Evolutionary conservation across 2,888 invertebrate genomes (phyloP), one percentile per base, ranked within the genome.

Genomic region (Plutella xylostella): DNA sequence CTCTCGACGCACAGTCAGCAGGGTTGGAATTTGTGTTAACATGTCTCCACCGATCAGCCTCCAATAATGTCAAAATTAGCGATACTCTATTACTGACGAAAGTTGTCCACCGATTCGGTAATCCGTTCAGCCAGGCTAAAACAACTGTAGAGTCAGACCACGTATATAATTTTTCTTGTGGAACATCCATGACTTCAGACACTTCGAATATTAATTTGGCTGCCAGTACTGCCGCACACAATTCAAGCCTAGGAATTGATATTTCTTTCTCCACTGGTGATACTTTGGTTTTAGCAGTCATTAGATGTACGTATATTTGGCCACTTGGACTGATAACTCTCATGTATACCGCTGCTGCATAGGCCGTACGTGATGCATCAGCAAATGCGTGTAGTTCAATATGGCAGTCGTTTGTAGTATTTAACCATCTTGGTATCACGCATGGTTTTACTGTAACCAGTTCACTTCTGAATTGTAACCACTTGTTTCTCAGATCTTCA

Each of bases 311-410:
- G 18, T 42, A n/a, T 11, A 49, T 33, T 1, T 28, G 28, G 11
- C 31, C 40, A n/a, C 31, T 19, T 15, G 15, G 3, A 20, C 28
- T 20, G 25, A 30, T 17, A 11, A 42, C 39, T 42, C 44, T 15
- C 12, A 35, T 4, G 19, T 45, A 49, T 15, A 46, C 42, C 2
- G 28, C 44, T 15, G 44, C 48, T 2, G 46, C 46, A 21, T 33
- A 46, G 3, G 48, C 48, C 15, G 3, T 9, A 3, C 12, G 18
- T 2, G 48, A 49, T 12, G 48, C 48, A 40, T 49, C 48, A 15
- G 35, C 12, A 41, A 45, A 49, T 12, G 48, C 54, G 43, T 54
- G 40, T n/a, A 40, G 17, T 9, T 22, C 25, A 22, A 28, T 15
- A 22, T 49, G 17, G 49, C 19, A 9, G 25, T 51, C 1, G 46